Conservation (phyloP, 2,888 invertebrate genomes). For the Dynastes tityus region DNA sequence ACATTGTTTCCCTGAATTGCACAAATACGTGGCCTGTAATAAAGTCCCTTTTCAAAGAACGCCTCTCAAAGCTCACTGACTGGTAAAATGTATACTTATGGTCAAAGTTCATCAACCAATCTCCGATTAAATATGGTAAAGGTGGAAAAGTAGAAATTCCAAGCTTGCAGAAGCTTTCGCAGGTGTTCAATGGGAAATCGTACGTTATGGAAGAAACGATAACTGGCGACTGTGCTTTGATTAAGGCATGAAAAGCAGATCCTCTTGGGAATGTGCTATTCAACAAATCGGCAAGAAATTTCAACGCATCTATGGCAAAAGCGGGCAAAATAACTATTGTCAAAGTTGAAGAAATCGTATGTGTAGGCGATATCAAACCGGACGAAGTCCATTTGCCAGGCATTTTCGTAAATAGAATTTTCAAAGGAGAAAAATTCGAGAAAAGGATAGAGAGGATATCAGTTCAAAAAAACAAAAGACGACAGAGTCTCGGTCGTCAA, state of each 20-base stretch:
- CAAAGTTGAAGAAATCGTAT: slow-evolving; percentile 98
- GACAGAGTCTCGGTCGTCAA: slow-evolving; percentile 64
- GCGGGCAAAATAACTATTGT: slow-evolving; percentile 92
- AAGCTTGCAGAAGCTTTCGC: slow-evolving; percentile 81
- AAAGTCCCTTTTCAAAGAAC: slow-evolving; percentile 76
- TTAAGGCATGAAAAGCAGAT: slow-evolving; percentile 99
- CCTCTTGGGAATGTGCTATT: slow-evolving; percentile 91
- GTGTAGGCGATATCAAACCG: slow-evolving; percentile 83
- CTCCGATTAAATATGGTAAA: slow-evolving; percentile 92
- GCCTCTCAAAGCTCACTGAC: slow-evolving; percentile 92
- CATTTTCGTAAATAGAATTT: slow-evolving; percentile 92
- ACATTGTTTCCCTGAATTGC: too few relatives aligned
- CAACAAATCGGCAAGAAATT: slow-evolving; percentile 93
- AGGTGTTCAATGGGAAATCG: slow-evolving; percentile 87
- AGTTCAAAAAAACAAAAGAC: slow-evolving; percentile 70
- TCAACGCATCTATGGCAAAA: slow-evolving; percentile 96
- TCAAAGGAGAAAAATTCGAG: slow-evolving; percentile 85
- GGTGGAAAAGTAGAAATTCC: slow-evolving; percentile 85
- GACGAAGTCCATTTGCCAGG: slow-evolving; percentile 93
- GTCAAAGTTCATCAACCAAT: slow-evolving; percentile 71
- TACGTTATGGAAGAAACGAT: slow-evolving; percentile 98
- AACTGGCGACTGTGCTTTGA: slow-evolving; percentile 94
- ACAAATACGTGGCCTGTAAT: too few relatives aligned
- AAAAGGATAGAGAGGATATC: slow-evolving; percentile 91
- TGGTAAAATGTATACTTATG: too few relatives aligned